Evolutionary conservation across 2,797 vertebrate species (phyloP).

Genomic region (Megaceryle alcyon): DNA sequence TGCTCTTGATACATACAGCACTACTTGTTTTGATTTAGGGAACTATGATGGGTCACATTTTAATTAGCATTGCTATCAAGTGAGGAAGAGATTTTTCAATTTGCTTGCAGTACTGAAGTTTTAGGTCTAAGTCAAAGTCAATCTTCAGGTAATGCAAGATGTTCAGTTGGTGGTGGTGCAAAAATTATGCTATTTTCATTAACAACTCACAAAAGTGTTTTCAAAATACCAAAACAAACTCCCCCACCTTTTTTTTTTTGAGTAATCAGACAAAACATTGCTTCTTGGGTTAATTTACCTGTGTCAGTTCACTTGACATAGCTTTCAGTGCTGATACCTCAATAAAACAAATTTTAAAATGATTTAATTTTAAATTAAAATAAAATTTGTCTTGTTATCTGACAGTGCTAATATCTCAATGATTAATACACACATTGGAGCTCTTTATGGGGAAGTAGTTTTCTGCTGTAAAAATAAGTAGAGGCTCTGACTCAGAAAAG

Average conservation of each 20-base stretch:
- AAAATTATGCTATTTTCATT: neutral
- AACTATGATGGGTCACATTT: neutral
- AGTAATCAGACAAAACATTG: neutral
- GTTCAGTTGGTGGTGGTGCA: neutral
- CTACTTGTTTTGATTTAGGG: neutral
- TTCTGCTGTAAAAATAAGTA: constrained; percentile 23
- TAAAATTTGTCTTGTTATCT: neutral
- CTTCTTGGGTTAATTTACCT: neutral
- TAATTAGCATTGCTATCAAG: neutral
- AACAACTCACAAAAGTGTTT: neutral
- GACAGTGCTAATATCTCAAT: neutral
- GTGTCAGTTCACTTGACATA: neutral
- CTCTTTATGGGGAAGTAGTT: neutral
- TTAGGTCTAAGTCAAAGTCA: neutral
- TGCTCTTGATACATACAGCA: neutral
- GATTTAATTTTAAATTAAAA: too few species aligned
- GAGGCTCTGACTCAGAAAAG: constrained; percentile 13
- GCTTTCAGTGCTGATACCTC: neutral
- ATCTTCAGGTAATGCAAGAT: neutral
- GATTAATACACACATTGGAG: neutral
- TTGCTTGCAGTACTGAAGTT: neutral
- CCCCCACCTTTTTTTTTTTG: too few species aligned
- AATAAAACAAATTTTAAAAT: neutral
- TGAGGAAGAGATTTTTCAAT: neutral
- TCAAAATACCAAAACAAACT: neutral